A percentile compares a stretch with the other conserved stretches of the same genome.
phyloP scores from a whole-genome alignment of 2,113 vertebrate species.

The Azemiops feae region DNA sequence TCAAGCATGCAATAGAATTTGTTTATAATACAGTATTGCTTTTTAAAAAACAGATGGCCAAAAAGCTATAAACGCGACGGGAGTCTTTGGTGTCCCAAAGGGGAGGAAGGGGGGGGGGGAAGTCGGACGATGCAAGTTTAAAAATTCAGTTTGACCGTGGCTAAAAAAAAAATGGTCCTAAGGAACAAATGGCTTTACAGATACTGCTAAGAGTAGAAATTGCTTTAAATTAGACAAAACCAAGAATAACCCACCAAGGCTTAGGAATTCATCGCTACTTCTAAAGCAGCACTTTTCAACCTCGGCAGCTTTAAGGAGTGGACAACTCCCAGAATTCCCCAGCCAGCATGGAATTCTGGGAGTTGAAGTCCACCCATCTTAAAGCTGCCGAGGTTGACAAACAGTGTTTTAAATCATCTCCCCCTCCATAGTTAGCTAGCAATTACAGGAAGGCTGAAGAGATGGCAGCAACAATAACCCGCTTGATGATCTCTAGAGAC shows the following conservation, averaged over 20 bases:
- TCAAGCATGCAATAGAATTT: constrained; percentile 78
- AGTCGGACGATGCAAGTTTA: constrained; percentile 63
- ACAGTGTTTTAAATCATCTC: neutral
- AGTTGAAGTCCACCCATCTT: neutral
- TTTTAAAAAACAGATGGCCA: constrained; percentile 78
- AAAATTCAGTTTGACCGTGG: constrained; percentile 71
- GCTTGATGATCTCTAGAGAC: neutral
- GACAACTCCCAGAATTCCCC: neutral
- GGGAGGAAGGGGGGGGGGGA: constrained; percentile 69
- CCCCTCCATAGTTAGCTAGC: neutral
- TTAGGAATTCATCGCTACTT: neutral
- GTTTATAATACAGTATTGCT: constrained; percentile 87
- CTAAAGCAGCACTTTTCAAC: neutral
- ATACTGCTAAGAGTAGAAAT: constrained; percentile 39
- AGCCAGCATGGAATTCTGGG: neutral
- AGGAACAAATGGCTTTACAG: constrained; percentile 57
- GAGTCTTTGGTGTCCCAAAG: constrained; percentile 80
- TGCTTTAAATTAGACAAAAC: constrained; percentile 8
- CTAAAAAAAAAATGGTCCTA: constrained; percentile 40
- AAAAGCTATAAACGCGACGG: constrained; percentile 76
- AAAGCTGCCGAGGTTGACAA: neutral
- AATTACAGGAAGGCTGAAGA: neutral
- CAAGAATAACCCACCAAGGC: neutral
- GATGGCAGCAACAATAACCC: neutral
- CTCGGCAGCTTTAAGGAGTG: neutral